Evolutionary conservation across 2,888 invertebrate species (phyloP), one percentile per base, ranked within the genome.

Genomic region (Colostygia pectinataria): DNA sequence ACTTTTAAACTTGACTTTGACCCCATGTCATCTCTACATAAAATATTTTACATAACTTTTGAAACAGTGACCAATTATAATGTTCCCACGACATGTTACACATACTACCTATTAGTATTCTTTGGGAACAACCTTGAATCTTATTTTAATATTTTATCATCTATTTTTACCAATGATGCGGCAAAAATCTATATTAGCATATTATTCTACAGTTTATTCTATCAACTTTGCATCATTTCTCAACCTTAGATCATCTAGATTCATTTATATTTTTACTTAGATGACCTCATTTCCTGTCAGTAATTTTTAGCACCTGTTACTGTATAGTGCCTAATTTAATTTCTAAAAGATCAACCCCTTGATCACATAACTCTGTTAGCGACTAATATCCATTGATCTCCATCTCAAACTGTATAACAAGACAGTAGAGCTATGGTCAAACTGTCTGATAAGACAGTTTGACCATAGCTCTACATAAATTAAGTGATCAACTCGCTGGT

Each of bases 71-170:
- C 3, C n/a, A 24, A 43, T 23, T 14, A 37, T 25, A 9, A 14
- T 20, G 23, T 34, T 50, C 50, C 40, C 50, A 50, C 44, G 40
- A 36, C 38, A 25, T 24, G 24, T 20, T 39, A 27, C 20, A 28
- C 12, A 18, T 24, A 18, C 18, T 39, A 27, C 20, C 24, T 9
- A 18, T 44, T 27, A 15, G 12, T 13, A 34, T 36, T 40, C 20
- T 44, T 20, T 45, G 40, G 29, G 43, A 49, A 29, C n/a, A 15
- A 36, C 50, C 50, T 50, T 50, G 39, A 14, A 8, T 9, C 15
- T 5, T 20, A 32, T 40, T 36, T 27, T 31, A 39, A 44, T 45
- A 40, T 23, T 14, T 25, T 29, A 32, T 23, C 14, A 44, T 46
- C 15, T 9, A 27, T 15, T 29, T n/a, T 23, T 33, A 49, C 1